These are phyloP conservation scores for Pterocles gutturalis DNA, from an alignment of 2,113 vertebrate species.

Conservation along the genomic window DNA sequence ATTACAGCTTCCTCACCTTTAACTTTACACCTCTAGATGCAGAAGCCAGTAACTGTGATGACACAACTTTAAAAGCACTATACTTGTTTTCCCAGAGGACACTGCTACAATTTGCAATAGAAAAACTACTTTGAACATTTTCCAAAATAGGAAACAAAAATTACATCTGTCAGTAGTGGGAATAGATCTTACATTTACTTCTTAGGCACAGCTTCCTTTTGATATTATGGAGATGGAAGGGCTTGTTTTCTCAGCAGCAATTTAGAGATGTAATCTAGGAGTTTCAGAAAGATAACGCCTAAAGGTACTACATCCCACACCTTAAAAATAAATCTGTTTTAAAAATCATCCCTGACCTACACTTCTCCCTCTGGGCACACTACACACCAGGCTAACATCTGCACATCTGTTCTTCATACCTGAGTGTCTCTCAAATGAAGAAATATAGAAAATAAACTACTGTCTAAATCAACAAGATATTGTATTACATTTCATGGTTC, in stretches of 20 bases:
- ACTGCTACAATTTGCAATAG: conserved; percentile 54
- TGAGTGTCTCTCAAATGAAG: conserved; percentile 25
- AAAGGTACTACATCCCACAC: conserved; percentile 6
- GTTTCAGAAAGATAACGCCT: conserved; percentile 38
- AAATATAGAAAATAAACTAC: conserved; percentile 48
- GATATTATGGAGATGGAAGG: conserved; percentile 60
- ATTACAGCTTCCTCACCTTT: conserved; percentile 16
- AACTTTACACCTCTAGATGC: conserved; percentile 21
- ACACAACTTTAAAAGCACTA: conserved; percentile 39
- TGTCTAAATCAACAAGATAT: conserved; percentile 25
- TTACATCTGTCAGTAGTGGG: conserved; percentile 70
- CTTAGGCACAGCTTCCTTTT: conserved; percentile 72
- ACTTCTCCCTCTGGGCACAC: conserved; percentile 28
- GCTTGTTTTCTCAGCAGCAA: conserved; percentile 69
- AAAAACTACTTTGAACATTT: conserved; percentile 69
- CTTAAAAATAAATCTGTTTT: conserved; percentile 22
- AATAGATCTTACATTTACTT: conserved; percentile 70
- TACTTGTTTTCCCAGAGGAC: conserved; percentile 38
- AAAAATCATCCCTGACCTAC: conserved; percentile 34
- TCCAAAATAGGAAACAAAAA: conserved; percentile 75
- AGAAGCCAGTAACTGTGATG: conserved; percentile 19
- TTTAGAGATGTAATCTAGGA: conserved; percentile 63
- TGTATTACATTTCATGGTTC: neutral
- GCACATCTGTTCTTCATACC: conserved; percentile 57
- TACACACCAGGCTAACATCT: conserved; percentile 20